phyloP scores from a whole-genome alignment of 64 coral and sea anemone species.

The Pachyseris speciosa region DNA sequence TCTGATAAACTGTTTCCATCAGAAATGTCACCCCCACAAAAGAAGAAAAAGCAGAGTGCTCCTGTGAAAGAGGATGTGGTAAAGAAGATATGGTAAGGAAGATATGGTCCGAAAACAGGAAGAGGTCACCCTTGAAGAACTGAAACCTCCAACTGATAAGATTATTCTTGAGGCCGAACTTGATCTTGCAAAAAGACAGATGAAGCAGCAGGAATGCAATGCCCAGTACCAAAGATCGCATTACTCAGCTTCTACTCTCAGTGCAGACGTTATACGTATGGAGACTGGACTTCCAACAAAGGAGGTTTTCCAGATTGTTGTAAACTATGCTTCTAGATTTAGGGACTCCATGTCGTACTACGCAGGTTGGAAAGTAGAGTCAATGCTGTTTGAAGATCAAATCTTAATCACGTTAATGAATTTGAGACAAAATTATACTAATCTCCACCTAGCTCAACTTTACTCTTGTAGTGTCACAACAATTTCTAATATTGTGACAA shows the following conservation, averaged over 20 bases:
- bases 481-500: slow-evolving; percentile 24
- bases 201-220: neutral
- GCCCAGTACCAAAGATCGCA: slow-evolving; percentile 15
- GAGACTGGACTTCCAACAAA: slow-evolving; percentile 17
- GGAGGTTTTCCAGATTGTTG: slow-evolving; percentile 15
- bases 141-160: neutral
- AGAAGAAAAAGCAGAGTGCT: slow-evolving; percentile 13
- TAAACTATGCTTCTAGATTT: slow-evolving; percentile 25
- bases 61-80: neutral
- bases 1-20: slow-evolving; percentile 31
- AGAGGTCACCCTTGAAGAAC: neutral
- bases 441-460: slow-evolving; percentile 15
- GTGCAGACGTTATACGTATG: slow-evolving; percentile 23
- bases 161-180: slow-evolving; percentile 38
- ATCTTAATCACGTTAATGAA: slow-evolving; percentile 36
- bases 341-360: slow-evolving; percentile 21
- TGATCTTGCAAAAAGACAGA: slow-evolving; percentile 7
- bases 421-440: slow-evolving; percentile 35
- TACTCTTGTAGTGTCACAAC: slow-evolving; percentile 41
- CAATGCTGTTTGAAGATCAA: slow-evolving; percentile 36
- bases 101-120: neutral
- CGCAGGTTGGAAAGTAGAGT: slow-evolving; percentile 18
- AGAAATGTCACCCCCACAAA: neutral
- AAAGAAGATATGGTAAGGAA: no score
- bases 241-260: neutral